These are phyloP conservation scores for Polypedilum vanderplanki DNA, from an alignment of 1,140 invertebrate genomes.

Conservation along the genomic window DNA sequence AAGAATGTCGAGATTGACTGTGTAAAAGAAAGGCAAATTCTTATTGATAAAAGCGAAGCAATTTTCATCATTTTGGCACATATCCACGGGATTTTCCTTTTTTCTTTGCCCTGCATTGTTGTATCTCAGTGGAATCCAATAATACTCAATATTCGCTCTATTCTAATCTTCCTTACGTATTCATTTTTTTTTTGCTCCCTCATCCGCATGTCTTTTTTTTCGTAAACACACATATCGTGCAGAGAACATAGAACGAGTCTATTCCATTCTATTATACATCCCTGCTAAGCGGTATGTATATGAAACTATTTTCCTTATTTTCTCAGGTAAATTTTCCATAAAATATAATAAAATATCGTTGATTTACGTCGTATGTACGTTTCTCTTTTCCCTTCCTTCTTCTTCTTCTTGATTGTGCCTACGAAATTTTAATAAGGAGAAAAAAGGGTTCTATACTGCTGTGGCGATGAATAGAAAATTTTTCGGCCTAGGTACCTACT, in stretches of 20 bases:
- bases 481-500: not conserved
- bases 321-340: constrained; percentile 27
- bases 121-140: constrained; percentile 1
- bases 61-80: constrained; percentile 19
- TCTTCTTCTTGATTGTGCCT: not conserved
- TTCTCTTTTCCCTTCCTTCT: not conserved
- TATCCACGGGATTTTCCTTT: not conserved
- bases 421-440: not conserved
- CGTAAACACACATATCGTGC: not conserved
- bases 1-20: not conserved
- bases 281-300: not conserved
- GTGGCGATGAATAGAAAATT: not conserved
- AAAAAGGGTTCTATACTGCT: not conserved
- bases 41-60: not conserved
- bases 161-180: constrained; percentile 9
- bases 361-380: constrained; percentile 16
- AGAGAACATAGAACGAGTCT: not conserved
- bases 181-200: not conserved
- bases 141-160: not conserved
- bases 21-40: not conserved
- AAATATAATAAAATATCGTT: constrained; percentile 28
- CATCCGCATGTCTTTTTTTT: not conserved
- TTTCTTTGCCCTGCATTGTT: not conserved
- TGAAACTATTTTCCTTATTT: not conserved
- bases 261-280: not conserved